Percentiles rank a stretch among this genome's conserved stretches.
Evolutionary conservation across 2,797 vertebrate species (phyloP).

Genomic region (Acanthornis magna): DNA sequence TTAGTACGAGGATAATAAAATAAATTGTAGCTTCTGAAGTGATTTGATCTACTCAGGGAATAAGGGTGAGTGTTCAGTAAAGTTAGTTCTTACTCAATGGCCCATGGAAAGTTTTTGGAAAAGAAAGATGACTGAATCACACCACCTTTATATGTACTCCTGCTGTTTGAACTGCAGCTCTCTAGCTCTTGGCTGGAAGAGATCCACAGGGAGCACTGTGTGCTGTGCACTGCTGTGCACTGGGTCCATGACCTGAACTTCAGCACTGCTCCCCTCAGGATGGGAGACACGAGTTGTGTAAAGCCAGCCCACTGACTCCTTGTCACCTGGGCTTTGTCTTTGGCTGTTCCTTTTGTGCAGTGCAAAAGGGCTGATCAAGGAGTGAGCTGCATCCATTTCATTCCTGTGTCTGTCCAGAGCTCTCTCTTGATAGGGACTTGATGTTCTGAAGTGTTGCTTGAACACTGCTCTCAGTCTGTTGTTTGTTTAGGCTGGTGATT

Average conservation of each 20-base stretch:
- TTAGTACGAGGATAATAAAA: neutral
- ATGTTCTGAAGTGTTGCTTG: neutral
- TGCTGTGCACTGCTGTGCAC: neutral
- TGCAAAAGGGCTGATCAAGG: neutral
- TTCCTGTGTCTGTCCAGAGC: neutral
- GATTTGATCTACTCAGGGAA: neutral
- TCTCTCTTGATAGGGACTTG: neutral
- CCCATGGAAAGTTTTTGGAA: neutral
- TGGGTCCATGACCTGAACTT: neutral
- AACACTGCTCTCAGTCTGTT: neutral
- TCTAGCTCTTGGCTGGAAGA: neutral
- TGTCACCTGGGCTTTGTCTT: neutral
- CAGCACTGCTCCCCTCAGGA: neutral
- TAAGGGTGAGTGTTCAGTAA: neutral
- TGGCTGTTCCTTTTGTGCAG: neutral
- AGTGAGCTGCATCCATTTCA: neutral
- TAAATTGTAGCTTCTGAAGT: neutral
- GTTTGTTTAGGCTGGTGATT: neutral
- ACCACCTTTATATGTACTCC: neutral
- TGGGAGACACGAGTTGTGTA: neutral
- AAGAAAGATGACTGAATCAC: neutral
- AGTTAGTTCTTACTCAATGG: neutral
- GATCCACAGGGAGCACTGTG: neutral
- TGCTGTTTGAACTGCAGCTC: neutral
- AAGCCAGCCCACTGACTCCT: neutral